Base-by-base conservation (phyloP, 2,888 invertebrate species). In the Frankliniella fusca region DNA sequence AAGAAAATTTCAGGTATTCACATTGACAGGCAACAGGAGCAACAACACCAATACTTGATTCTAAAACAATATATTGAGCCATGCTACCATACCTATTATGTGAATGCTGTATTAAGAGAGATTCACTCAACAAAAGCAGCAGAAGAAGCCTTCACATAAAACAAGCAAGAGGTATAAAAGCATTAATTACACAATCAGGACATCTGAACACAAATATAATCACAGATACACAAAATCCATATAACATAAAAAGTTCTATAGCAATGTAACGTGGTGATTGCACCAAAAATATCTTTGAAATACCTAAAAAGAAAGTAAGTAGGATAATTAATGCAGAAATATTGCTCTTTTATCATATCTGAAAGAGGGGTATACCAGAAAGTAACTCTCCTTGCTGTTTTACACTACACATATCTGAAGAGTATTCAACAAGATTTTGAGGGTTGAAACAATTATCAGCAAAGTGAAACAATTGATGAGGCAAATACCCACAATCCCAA, bases 171-270 rank as follows among this genome's bases (percentile, higher is more conserved):
- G 61, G n/a, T 61, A n/a, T 18, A 3, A 61, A 61, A n/a, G 61
- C 61, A 61, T 61, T 18, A 18, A 61, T 61, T 15, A n/a, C 61
- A 61, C 61, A 15, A 61, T 61, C 7, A 18, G 27, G 70, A 76
- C 0, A 27, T 76, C 12, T 76, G 70, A 76, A 76, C 70, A 76
- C 70, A 76, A 76, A 23, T 11, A 23, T 27, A 76, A 76, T 76
- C 70, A 76, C 70, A 76, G 70, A 76, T 76, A 27, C 70, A 76
- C 27, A 76, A 76, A 76, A 27, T 12, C 70, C 27, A 76, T 23
- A 76, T 7, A 76, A 76, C 5, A 20, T 12, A 27, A 27, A 27
- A 12, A 27, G 7, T 76, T 12, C 23, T 27, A 76, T 15, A 5
- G 54, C 70, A 76, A 76, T 76, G 18, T 54, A 12, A 27, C 12